phyloP scores from a whole-genome alignment of 1,140 invertebrate genomes.

The Popillia japonica region DNA sequence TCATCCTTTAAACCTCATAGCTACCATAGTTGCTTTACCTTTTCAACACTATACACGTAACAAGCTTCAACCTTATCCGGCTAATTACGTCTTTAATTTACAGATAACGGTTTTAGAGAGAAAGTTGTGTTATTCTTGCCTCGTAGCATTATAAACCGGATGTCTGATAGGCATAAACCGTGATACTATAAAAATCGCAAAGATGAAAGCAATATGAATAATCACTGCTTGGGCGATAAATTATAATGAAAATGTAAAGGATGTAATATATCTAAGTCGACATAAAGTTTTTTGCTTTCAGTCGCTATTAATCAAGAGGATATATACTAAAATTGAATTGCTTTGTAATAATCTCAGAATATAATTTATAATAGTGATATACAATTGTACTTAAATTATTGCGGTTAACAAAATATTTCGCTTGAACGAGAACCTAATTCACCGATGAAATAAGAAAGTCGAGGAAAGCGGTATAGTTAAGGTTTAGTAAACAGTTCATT shows the following conservation, averaged over 20 bases:
- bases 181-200: not conserved
- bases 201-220: slow-evolving; percentile 5
- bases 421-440: no score
- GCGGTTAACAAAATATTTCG: no score
- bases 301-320: no score
- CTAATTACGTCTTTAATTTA: slow-evolving; percentile 8
- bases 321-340: no score
- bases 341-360: no score
- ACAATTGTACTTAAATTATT: no score
- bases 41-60: not conserved
- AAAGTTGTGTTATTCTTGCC: slow-evolving; percentile 10
- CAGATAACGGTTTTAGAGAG: slow-evolving; percentile 1
- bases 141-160: not conserved
- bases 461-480: no score
- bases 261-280: not conserved
- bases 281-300: no score
- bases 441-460: no score
- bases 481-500: no score
- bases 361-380: no score
- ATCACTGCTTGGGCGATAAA: not conserved
- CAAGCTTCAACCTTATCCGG: not conserved
- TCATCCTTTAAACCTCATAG: no score
- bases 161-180: not conserved
- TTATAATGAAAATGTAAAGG: not conserved
- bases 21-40: not conserved